Base-by-base conservation (phyloP, 2,888 invertebrate species). In the Orgyia antiqua region DNA sequence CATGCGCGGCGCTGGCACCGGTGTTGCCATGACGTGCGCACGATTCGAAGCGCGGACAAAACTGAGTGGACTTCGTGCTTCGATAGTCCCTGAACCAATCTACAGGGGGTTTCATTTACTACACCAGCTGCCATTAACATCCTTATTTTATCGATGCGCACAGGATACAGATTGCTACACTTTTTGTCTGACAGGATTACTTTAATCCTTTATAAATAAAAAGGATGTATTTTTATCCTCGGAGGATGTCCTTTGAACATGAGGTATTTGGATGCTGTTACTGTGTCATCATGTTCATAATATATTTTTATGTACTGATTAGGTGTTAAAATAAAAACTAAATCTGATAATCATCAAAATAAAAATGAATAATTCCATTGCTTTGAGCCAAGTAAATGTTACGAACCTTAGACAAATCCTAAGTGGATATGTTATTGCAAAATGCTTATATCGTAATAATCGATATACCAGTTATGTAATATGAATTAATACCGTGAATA, bases 1-100 rank as follows among this genome's bases (percentile, higher is more conserved):
- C 60, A 75, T 60, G 27, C 84, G 73, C 45, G 83, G 83, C 13
- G 71, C 73, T 27, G 83, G 80, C 24, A 78, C 65, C 2, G 80
- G 80, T 43, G 68, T 60, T 32, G 62, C 56, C 69, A 69, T 69
- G 45, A 26, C 58, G 70, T 66, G 71, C 68, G 64, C 55, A 38
- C 53, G 52, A 38, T 33, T 20, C 57, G 56, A 48, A 51, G 56
- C 59, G 57, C 58, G 45, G 35, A 24, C 30, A 13, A 48, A 30
- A 52, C 52, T 54, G 52, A 46, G 29, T 35, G 27, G 19, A 24
- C n/a, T 5, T 2, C 11, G 11, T 3, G n/a, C n/a, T 10, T 2
- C 11, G 11, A 24, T 39, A 29, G 27, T 24, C 38, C 30, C 20
- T 24, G 31, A 18, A 21, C 40, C 23, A 8, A 26, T 7, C 42